Evolutionary conservation across 2,888 invertebrate genomes (phyloP), one percentile per base, ranked within the genome.

Genomic region (Ophonus ardosiacus): DNA sequence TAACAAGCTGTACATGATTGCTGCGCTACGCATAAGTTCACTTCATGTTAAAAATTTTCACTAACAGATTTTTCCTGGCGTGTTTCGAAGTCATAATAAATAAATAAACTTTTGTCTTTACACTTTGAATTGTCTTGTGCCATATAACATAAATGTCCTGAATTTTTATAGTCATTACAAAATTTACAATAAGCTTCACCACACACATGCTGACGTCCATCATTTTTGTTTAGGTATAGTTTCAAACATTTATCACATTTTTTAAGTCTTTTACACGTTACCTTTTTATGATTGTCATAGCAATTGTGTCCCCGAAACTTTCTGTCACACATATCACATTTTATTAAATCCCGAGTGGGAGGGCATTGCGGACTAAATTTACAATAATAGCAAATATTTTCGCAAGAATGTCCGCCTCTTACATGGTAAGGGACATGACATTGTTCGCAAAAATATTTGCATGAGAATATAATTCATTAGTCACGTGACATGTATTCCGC

Each of bases 381-480:
- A 51, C 86, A 86, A 18, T 13, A 51, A 24, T 15, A 43, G 43
- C 80, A 86, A 0, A 57, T 57, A 74, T 31, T 86, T 65, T 57
- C 86, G 81, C 86, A 86, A 17, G 57, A 38, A 82, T 86, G 87
- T 83, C 17, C 18, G 74, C 71, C n/a, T 24, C 86, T 87, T 6
- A 68, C 5, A 17, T 88, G 56, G 78, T 86, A 88, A 0, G 87
- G 86, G 8, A 85, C 80, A 63, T 87, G 86, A 82, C 88, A 88
- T 24, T 57, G 38, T 79, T 87, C 87, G 78, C 88, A 89, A 76
- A 84, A 88, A 85, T 88, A 89, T 1, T 7, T 57, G 51, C 86
- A 86, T 7, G n/a, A n/a, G n/a, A n/a, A n/a, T n/a, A n/a, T n/a
- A n/a, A n/a, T n/a, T n/a, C n/a, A n/a, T n/a, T n/a, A n/a, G n/a